phyloP scores from a whole-genome alignment of 2,797 vertebrate genomes.

The Nothura maculosa region DNA sequence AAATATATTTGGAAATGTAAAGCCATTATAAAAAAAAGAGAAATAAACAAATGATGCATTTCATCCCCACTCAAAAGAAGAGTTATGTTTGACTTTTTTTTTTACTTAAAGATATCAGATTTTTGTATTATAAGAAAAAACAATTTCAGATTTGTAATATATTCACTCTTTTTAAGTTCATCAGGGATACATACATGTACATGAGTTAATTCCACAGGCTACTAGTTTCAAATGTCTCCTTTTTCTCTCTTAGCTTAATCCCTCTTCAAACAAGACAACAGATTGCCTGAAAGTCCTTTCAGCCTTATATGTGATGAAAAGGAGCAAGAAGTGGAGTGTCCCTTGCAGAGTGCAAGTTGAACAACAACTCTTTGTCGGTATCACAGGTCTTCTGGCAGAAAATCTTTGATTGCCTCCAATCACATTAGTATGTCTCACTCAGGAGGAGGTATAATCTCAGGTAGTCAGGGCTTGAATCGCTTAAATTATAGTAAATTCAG shows the following conservation, averaged over 20 bases:
- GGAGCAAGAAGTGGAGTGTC: background rate
- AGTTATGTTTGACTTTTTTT: background rate
- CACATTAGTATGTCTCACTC: background rate
- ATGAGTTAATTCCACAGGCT: background rate
- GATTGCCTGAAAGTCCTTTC: background rate
- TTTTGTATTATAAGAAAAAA: background rate
- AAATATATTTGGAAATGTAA: slow-evolving; percentile 27
- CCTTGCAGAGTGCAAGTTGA: background rate
- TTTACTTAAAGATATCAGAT: background rate
- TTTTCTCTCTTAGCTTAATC: background rate
- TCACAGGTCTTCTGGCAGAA: background rate
- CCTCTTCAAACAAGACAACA: background rate
- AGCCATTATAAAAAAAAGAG: background rate
- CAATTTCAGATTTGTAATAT: background rate
- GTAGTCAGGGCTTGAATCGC: background rate
- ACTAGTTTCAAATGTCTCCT: background rate
- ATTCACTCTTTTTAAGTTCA: background rate
- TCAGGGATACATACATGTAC: rapidly evolving
- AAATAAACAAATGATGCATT: background rate
- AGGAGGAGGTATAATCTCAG: background rate
- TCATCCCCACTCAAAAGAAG: background rate
- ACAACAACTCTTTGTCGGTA: rapidly evolving
- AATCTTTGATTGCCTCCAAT: background rate
- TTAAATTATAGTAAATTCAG: background rate
- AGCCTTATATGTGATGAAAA: background rate